phyloP scores from a whole-genome alignment of 1,140 invertebrate genomes.

The Laodelphax striatellus region DNA sequence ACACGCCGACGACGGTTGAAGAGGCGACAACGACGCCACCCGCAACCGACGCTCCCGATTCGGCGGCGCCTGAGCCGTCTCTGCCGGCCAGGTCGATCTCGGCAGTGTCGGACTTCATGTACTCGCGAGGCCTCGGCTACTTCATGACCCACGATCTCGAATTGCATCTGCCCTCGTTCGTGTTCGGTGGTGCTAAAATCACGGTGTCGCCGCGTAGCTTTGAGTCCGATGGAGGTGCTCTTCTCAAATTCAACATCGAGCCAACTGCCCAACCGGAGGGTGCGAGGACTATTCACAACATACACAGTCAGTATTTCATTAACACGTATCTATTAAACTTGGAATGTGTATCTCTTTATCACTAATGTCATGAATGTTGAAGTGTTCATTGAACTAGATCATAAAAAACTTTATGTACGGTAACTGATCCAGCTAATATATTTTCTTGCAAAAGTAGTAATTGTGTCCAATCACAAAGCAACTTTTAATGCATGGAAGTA shows the following conservation, averaged over 20 bases:
- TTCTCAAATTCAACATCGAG: constrained; percentile 56
- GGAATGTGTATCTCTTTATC: too few species aligned
- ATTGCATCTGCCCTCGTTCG: constrained; percentile 50
- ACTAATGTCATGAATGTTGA: too few species aligned
- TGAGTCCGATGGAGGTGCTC: constrained; percentile 50
- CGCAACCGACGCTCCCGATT: constrained; percentile 23
- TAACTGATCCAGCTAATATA: too few species aligned
- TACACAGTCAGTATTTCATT: constrained; percentile 49
- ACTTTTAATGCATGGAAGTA: too few species aligned
- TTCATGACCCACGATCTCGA: constrained; percentile 62
- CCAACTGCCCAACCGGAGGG: constrained; percentile 34
- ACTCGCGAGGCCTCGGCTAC: constrained; percentile 54
- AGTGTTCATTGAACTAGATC: too few species aligned
- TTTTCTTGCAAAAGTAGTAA: too few species aligned
- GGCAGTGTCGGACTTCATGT: constrained; percentile 55
- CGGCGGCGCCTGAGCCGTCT: neutral
- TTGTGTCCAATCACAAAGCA: too few species aligned
- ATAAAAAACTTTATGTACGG: too few species aligned
- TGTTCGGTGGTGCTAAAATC: constrained; percentile 55
- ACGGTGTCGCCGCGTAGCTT: constrained; percentile 57
- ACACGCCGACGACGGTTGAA: too few species aligned
- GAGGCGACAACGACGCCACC: too few species aligned
- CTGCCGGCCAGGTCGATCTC: constrained; percentile 44
- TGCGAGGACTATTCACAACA: constrained; percentile 51
- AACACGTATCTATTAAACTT: too few species aligned